These are phyloP conservation scores for Manis javanica DNA, from an alignment of 2,797 vertebrate genomes.

Conservation along the genomic window DNA sequence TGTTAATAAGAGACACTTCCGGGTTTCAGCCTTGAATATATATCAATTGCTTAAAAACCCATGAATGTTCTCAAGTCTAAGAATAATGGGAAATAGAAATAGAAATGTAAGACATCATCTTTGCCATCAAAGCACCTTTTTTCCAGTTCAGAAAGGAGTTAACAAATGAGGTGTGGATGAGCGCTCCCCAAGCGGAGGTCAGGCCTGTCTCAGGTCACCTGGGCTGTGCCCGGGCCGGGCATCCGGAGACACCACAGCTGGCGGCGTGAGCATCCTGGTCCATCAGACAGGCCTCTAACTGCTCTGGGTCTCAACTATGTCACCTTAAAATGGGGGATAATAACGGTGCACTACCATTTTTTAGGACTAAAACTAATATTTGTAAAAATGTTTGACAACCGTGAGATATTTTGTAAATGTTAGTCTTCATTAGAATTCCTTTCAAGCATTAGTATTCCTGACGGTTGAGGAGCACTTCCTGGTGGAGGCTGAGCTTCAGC, in stretches of 20 bases:
- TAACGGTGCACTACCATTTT: fast-evolving
- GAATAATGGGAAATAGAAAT: not conserved
- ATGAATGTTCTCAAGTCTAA: fast-evolving
- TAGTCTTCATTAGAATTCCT: not conserved
- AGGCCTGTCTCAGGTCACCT: fast-evolving
- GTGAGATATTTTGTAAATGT: no score
- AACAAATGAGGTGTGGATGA: fast-evolving
- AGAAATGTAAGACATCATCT: fast-evolving
- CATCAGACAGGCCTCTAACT: fast-evolving
- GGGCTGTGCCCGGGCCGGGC: not conserved
- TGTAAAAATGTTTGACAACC: fast-evolving
- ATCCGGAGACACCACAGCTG: fast-evolving
- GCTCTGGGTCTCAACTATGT: not conserved
- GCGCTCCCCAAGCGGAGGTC: not conserved
- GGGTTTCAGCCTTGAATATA: fast-evolving
- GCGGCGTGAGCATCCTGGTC: no score
- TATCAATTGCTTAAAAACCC: not conserved
- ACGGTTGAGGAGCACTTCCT: not conserved
- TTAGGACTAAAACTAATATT: not conserved
- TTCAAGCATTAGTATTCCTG: not conserved
- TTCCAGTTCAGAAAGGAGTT: not conserved
- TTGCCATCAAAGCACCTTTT: not conserved
- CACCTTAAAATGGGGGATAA: fast-evolving
- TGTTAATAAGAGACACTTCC: fast-evolving
- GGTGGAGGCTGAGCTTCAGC: not conserved